A percentile compares a stretch with the other conserved stretches of the same genome.
phyloP scores from a whole-genome alignment of 2,888 invertebrate species.

The Scelioninae gen. 2 region DNA sequence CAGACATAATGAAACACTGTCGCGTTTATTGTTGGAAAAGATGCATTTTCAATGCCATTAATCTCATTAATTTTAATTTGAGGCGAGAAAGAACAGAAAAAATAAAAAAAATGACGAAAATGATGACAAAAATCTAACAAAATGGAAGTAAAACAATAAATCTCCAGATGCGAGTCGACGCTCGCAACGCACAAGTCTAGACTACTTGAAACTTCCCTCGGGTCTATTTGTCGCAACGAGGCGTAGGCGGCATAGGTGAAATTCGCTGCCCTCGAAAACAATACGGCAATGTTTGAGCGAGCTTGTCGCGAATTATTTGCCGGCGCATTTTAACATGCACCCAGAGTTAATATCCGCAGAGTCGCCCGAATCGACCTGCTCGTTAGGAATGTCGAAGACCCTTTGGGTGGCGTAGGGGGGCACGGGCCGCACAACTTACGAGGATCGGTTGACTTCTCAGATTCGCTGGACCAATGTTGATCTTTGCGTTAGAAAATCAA shows the following conservation, averaged over 20 bases:
- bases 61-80: conserved; percentile 45
- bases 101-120: too few relatives aligned
- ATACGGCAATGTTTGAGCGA: conserved; percentile 30
- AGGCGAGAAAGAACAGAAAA: conserved; percentile 9
- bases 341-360: conserved; percentile 42
- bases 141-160: too few relatives aligned
- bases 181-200: conserved; percentile 41
- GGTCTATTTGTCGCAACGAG: conserved; percentile 42
- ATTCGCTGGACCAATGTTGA: too few relatives aligned
- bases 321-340: not conserved
- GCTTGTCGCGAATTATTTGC: conserved; percentile 15
- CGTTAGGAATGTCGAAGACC: too few relatives aligned
- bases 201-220: conserved; percentile 57
- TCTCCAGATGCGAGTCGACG: conserved; percentile 8
- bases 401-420: too few relatives aligned
- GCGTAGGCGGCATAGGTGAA: conserved; percentile 30
- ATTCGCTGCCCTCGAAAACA: conserved; percentile 47
- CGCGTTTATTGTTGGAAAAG: not conserved
- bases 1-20: too few relatives aligned
- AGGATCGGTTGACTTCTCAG: too few relatives aligned
- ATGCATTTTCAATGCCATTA: conserved; percentile 26
- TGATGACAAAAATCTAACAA: too few relatives aligned
- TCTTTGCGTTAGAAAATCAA: too few relatives aligned
- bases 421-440: too few relatives aligned
- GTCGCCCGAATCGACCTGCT: conserved; percentile 19